Base-by-base conservation (phyloP, 35 echinoderm and acorn worm genomes). In the Diadema setosum region DNA sequence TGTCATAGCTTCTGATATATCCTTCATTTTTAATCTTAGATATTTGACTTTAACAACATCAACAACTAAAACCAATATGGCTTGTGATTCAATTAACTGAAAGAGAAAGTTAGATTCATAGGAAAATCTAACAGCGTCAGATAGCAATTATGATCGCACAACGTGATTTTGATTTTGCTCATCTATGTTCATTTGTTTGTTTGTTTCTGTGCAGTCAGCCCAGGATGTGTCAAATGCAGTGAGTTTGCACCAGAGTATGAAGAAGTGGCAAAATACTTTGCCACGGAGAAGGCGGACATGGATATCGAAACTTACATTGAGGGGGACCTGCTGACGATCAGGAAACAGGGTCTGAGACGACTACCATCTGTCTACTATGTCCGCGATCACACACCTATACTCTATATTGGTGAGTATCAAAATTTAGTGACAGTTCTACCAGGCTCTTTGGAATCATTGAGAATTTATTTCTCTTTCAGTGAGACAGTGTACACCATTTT, bases 211-310 rank as follows among this genome's bases (percentile, higher is more conserved):
- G 40, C 34, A 78, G 73, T 78, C 14, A 78, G 73, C 40, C 73
- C 73, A 35, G 73, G 73, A 3, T 78, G 73, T 20, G 37, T 78
- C 11, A 78, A 78, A 41, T 78, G 73, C 73, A 78, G 44, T 78
- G 73, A 78, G 6, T 78, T 78, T 78, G 73, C 73, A 34, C 73
- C 73, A 14, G 73, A 39, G 24, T 78, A 78, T 44, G 73, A 78
- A 78, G 73, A 78, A 78, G 73, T 78, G 73, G 73, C 35, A 0
- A 34, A 21, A 32, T 20, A 78, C 37, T 78, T 78, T 78, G 73
- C 73, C 44, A 44, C 33, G 11, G 73, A 78, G 12, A 4, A 41
- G 14, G 33, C 73, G 24, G 3, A 78, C 18, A 39, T 78, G 73
- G 44, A 78, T 36, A 78, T 78, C 73, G 44, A 43, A 44, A 36